These are phyloP conservation scores for Fratercula arctica DNA, from an alignment of 2,797 vertebrate genomes.

Conservation along the genomic window DNA sequence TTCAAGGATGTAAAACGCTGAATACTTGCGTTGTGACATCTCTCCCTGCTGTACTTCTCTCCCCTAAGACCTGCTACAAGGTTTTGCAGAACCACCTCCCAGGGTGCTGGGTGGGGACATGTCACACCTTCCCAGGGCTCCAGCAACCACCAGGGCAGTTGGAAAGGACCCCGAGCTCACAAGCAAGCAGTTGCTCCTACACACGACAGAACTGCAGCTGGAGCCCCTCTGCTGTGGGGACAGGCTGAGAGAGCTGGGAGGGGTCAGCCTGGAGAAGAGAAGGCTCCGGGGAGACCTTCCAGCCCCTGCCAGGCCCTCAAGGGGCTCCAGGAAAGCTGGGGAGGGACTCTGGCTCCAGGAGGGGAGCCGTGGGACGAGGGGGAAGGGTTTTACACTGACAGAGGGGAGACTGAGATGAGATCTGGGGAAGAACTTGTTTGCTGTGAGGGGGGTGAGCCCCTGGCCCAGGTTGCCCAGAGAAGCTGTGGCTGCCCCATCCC, in stretches of 20 bases:
- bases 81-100: neutral
- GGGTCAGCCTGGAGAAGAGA: neutral
- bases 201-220: too few species aligned
- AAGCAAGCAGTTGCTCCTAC: neutral
- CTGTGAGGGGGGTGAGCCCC: too few species aligned
- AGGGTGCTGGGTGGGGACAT: accelerated
- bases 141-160: neutral
- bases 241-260: neutral
- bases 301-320: neutral
- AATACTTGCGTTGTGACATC: accelerated
- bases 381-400: too few species aligned
- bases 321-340: neutral
- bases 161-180: neutral
- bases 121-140: neutral
- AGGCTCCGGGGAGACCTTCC: neutral
- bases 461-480: too few species aligned
- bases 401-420: too few species aligned
- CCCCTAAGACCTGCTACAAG: neutral
- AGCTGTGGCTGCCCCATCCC: neutral
- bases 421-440: too few species aligned
- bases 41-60: neutral
- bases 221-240: neutral
- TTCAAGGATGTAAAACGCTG: neutral
- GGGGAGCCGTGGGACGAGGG: too few species aligned
- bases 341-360: too few species aligned